Evolutionary conservation across 2,888 invertebrate species (phyloP).

Genomic region (Macrostomum cliftonense): DNA sequence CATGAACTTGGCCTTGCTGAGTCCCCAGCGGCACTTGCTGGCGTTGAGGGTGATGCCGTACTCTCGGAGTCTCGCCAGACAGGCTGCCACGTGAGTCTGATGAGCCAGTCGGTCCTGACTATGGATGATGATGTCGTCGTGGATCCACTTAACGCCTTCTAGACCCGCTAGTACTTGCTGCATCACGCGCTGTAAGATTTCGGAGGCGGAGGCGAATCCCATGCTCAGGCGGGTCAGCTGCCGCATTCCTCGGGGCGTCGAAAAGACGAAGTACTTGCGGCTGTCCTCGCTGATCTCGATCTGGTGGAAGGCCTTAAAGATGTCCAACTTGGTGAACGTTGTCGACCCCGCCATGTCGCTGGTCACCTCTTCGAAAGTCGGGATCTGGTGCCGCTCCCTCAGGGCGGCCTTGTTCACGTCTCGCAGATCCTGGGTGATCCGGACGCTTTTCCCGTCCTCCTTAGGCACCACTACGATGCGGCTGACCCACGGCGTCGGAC

Average conservation of each 20-base stretch:
- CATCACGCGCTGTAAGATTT: slow-evolving; percentile 1
- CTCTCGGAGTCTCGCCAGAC: not conserved
- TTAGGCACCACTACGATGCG: slow-evolving; percentile 15
- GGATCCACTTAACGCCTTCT: not conserved
- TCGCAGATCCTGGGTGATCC: slow-evolving; percentile 17
- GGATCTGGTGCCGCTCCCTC: slow-evolving; percentile 8
- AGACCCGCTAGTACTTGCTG: not conserved
- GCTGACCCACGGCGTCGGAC: slow-evolving; percentile 10
- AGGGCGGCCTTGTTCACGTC: slow-evolving; percentile 13
- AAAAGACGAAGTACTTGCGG: slow-evolving; percentile 1
- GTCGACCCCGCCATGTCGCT: not conserved
- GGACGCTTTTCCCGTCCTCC: slow-evolving; percentile 13
- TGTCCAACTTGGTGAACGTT: slow-evolving; percentile 3
- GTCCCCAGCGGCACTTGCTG: slow-evolving; percentile 2
- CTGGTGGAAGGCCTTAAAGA: slow-evolving; percentile 6
- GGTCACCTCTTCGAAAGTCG: slow-evolving; percentile 3
- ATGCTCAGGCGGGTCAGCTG: slow-evolving; percentile 11
- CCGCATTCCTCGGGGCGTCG: not conserved
- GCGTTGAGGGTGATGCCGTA: slow-evolving; percentile 1
- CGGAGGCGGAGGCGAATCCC: slow-evolving; percentile 12
- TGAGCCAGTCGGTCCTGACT: not conserved
- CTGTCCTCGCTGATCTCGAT: slow-evolving; percentile 5
- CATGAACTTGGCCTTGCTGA: slow-evolving; percentile 9
- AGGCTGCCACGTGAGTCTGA: not conserved
- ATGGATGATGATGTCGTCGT: not conserved